These are phyloP conservation scores for Apodemia zela DNA, from an alignment of 2,888 invertebrate species.

Conservation along the genomic window DNA sequence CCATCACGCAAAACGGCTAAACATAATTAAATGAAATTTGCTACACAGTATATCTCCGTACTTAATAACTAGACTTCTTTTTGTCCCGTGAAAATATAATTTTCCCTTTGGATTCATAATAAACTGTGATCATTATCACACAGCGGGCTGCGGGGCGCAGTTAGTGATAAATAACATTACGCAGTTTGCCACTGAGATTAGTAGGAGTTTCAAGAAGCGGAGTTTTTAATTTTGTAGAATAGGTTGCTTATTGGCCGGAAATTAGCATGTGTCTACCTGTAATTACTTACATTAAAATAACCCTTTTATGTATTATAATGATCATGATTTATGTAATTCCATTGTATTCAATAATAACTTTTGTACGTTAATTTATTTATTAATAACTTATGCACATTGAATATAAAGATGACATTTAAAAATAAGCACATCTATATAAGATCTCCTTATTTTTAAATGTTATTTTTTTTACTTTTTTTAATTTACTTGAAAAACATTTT, in stretches of 20 bases:
- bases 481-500: no score
- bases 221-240: background rate
- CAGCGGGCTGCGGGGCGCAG: no score
- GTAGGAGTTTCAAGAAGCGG: background rate
- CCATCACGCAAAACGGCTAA: no score
- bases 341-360: slow-evolving; percentile 13
- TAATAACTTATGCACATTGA: slow-evolving; percentile 1
- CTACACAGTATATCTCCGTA: no score
- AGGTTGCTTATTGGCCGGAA: background rate
- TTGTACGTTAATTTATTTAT: background rate
- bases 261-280: background rate
- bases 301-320: background rate
- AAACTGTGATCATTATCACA: no score
- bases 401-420: slow-evolving; percentile 12
- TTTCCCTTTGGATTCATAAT: no score
- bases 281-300: background rate
- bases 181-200: background rate
- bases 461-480: no score
- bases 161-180: background rate
- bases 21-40: no score
- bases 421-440: background rate
- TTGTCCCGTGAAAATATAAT: no score
- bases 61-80: no score
- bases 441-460: no score
- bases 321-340: background rate